Base-by-base conservation (phyloP, 2,797 vertebrate genomes). In the Lophius americanus region DNA sequence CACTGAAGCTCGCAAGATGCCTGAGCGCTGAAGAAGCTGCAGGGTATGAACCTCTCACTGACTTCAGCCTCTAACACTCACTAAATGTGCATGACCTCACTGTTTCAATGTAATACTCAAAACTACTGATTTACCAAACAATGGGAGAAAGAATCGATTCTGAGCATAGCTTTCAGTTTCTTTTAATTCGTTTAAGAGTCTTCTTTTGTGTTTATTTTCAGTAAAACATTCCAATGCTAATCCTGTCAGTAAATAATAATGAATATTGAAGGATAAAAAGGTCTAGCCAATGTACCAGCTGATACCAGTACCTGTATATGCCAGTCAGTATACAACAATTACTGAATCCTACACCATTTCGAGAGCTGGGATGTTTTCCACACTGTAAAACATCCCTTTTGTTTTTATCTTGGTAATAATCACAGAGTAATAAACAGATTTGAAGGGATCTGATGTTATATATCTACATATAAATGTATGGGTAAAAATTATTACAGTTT, bases 1-100 rank as follows among this genome's bases (percentile, higher is more conserved):
- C 54, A 57, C 8, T 35, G 2, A 13, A 52, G 23, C 32, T 35
- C 43, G 43, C 39, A 35, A 51, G 68, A 54, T 38, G 37, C 13
- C 63, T 39, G n/a, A 12, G 0, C 51, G 41, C 57, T 37, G 54
- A 66, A 42, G 55, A 62, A 38, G 58, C 37, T 56, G 47, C 46
- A 38, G 2, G 5, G 47, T 42, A 53, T 39, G 44, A 70, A 41
- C 35, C 37, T 43, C 65, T 51, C 48, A 66, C 32, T 36, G 38
- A 52, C 47, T 48, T 23, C 33, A 56, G 54, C 39, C 14, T 35
- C 37, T 59, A 61, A 50, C 35, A 9, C 48, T 2, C 43, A 33
- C 10, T 7, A 55, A 11, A 67, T 50, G 9, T 58, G 6, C 4
- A 23, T n/a, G 11, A 1, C 46, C 7, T 66, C 36, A 14, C 4